Conservation (phyloP, 2,797 vertebrate genomes). For the Streptopelia turtur region DNA sequence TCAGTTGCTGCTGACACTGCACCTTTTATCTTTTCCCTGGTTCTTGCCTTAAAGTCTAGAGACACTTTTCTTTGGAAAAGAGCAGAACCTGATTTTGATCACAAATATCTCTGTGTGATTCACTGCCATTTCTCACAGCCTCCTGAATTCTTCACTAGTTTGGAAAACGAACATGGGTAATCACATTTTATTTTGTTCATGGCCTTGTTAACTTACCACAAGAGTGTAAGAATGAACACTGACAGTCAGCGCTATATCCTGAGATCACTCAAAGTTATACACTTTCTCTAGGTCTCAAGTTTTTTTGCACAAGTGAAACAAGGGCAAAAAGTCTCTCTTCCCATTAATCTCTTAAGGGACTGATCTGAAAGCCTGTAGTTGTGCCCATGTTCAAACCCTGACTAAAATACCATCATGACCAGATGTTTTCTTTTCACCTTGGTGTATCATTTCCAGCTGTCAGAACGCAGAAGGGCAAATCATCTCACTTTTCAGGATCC, state of each 20-base stretch:
- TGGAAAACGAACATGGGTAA: neutral
- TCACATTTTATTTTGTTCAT: neutral
- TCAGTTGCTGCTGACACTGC: neutral
- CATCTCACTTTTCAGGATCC: neutral
- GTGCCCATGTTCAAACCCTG: neutral
- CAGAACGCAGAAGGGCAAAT: neutral
- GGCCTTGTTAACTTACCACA: neutral
- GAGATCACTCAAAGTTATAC: neutral
- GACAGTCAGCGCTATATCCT: neutral
- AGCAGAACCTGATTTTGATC: neutral
- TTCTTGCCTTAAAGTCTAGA: neutral
- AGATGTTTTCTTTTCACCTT: neutral
- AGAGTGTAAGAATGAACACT: neutral
- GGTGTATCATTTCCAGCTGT: neutral
- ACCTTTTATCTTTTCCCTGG: neutral
- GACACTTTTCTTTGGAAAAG: neutral
- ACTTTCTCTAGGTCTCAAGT: neutral
- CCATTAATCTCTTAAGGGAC: neutral
- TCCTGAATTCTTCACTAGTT: conserved; percentile 20
- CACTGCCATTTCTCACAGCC: neutral
- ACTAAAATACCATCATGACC: neutral
- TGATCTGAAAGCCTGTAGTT: neutral
- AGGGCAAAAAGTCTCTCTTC: neutral
- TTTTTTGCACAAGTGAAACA: neutral
- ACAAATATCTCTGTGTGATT: neutral